Evolutionary conservation across 2,888 invertebrate species (phyloP), one percentile per base, ranked within the genome.

Genomic region (Leucoma salicis): DNA sequence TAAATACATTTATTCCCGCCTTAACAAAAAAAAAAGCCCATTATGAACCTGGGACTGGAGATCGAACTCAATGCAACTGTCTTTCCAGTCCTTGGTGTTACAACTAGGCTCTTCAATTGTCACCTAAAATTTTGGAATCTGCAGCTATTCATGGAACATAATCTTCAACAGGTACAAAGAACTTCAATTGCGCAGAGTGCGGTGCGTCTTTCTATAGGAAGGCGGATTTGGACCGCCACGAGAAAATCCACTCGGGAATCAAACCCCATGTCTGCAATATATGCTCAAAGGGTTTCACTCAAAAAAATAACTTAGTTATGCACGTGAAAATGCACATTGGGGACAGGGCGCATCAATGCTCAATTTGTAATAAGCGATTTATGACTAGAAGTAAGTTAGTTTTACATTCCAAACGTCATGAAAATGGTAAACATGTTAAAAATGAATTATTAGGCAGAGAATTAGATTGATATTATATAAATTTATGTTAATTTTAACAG

Each of bases 281-380:
- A 0, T 88, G 88, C 35, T 67, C 78, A 0, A 87, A 84, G 36
- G 72, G 78, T 1, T 88, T 87, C 34, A 77, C 81, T 0, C 87
- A 87, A 27, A 87, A 86, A 50, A 79, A 78, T 21, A 87, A 87
- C 48, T 48, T 87, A 3, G 74, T 81, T 0, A 83, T 83, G 82
- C 87, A 87, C 15, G 58, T 81, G 0, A 83, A 83, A 35, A 82
- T 79, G 70, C 87, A 87, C 18, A 55, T 70, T 0, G 86, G 83
- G 0, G 86, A 84, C 0, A 64, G 76, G 1, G 69, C 79, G 0
- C 82, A 80, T 13, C 57, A 73, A 6, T 87, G 87, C 18, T 43
- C 50, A 0, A 73, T 78, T 0, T 87, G 87, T 16, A 48, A 56
- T 4, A 86, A 87, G 25, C 34, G 75, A 1, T 87, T 87, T 18